phyloP scores from a whole-genome alignment of 2,113 vertebrate species.

The Pseudonaja textilis region DNA sequence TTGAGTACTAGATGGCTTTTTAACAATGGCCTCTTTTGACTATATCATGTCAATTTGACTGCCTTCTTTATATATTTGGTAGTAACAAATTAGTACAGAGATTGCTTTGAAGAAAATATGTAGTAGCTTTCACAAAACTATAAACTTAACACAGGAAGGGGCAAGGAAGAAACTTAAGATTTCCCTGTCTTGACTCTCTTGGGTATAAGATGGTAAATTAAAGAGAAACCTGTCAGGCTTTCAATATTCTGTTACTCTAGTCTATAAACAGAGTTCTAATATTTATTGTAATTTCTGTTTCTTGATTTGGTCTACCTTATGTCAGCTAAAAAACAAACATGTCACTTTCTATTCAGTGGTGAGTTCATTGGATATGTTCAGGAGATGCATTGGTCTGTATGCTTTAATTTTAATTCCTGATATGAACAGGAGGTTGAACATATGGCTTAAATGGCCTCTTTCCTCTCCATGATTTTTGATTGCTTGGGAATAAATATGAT shows the following conservation, averaged over 20 bases:
- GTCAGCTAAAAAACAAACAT: neutral
- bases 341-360: neutral
- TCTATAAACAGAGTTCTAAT: neutral
- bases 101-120: neutral
- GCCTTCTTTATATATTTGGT: neutral
- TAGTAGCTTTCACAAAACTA: neutral
- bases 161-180: neutral
- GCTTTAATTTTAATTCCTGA: neutral
- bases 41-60: neutral
- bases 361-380: neutral
- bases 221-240: neutral
- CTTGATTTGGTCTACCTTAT: neutral
- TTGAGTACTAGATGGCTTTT: neutral
- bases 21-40: neutral
- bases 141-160: neutral
- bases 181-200: neutral
- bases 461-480: neutral
- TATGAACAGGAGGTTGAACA: neutral
- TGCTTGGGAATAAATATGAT: neutral
- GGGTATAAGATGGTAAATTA: neutral
- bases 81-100: neutral
- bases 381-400: neutral
- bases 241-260: neutral
- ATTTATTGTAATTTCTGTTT: neutral
- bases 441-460: neutral